Percentiles rank a stretch among this genome's conserved stretches.
Evolutionary conservation across 1,140 invertebrate genomes (phyloP).

Genomic region (Cardiocondyla obscurior): DNA sequence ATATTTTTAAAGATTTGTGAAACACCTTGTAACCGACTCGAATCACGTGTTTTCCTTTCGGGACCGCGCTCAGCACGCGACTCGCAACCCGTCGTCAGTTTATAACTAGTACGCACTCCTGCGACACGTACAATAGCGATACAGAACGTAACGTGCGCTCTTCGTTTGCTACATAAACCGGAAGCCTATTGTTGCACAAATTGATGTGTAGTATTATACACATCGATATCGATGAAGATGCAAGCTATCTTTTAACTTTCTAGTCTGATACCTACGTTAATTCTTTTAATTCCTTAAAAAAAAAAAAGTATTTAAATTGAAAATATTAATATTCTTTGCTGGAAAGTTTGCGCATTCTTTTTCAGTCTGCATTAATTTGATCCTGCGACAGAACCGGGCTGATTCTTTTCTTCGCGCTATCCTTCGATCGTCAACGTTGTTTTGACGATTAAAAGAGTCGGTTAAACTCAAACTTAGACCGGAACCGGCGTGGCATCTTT

Average conservation of each 20-base stretch:
- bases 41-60: constrained; percentile 71
- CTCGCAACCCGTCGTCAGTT: constrained; percentile 50
- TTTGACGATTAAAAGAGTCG: constrained; percentile 53
- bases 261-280: background rate
- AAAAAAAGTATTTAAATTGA: background rate
- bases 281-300: background rate
- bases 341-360: background rate
- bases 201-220: background rate
- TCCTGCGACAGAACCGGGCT: background rate
- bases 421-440: constrained; percentile 23
- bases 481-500: constrained; percentile 56
- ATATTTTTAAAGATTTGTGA: background rate
- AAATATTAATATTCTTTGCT: background rate
- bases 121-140: constrained; percentile 53
- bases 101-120: background rate
- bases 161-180: constrained; percentile 38
- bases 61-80: constrained; percentile 53
- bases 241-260: background rate
- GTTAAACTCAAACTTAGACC: constrained; percentile 48
- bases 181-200: constrained; percentile 49
- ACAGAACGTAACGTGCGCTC: constrained; percentile 25
- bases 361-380: background rate
- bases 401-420: background rate
- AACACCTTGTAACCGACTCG: constrained; percentile 1
- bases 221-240: background rate